Conservation (phyloP, 92 coral and sea anemone genomes). For the Nematostella vectensis region DNA sequence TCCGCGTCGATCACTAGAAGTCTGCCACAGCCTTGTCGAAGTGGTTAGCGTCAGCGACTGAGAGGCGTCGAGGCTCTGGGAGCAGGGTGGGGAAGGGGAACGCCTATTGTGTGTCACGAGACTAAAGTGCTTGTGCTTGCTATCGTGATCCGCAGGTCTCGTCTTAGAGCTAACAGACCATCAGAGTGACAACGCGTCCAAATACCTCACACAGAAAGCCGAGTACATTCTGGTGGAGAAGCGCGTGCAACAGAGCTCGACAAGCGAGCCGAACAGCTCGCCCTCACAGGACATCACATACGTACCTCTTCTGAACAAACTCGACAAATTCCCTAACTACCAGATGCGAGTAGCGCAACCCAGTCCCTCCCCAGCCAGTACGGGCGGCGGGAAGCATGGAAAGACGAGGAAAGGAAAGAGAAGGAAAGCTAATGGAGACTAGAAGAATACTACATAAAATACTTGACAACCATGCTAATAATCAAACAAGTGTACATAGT, state of each 20-base stretch:
- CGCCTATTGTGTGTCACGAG: too few species aligned
- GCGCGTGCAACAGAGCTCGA: slow-evolving; percentile 15
- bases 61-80: too few species aligned
- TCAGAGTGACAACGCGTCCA: slow-evolving; percentile 65
- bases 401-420: slow-evolving; percentile 28
- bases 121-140: too few species aligned
- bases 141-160: slow-evolving; percentile 82
- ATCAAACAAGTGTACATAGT: too few species aligned
- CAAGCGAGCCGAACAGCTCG: slow-evolving; percentile 33
- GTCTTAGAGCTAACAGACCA: slow-evolving; percentile 80
- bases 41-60: too few species aligned
- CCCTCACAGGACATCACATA: slow-evolving; percentile 55
- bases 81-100: too few species aligned
- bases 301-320: slow-evolving; percentile 68
- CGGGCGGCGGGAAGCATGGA: slow-evolving; percentile 9
- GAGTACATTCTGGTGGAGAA: slow-evolving; percentile 89
- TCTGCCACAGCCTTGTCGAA: too few species aligned
- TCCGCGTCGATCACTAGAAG: too few species aligned
- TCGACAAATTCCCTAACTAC: slow-evolving; percentile 71
- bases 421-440: slow-evolving; percentile 5
- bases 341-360: slow-evolving; percentile 53
- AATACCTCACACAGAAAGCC: slow-evolving; percentile 57
- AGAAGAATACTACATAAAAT: too few species aligned
- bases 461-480: too few species aligned
- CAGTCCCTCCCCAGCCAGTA: slow-evolving; percentile 6